Conservation (phyloP, 2,888 invertebrate species). For the Odontothrips loti region DNA sequence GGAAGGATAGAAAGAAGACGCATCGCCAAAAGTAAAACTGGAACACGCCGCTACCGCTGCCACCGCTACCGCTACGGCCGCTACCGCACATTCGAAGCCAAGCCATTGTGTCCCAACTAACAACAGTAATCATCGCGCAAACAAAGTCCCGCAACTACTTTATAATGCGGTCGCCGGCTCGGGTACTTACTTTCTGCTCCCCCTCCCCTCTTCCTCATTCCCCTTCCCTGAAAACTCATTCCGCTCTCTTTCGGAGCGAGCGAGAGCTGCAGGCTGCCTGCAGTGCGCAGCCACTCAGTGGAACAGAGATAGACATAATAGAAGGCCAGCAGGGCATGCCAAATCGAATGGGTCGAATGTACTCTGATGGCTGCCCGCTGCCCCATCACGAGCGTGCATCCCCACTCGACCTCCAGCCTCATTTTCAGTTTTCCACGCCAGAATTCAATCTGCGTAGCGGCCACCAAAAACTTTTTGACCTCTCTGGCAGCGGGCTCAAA, state of each 20-base stretch:
- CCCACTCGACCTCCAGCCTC: neutral
- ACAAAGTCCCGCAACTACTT: slow-evolving; percentile 4
- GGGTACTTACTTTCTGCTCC: neutral
- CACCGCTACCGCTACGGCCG: no score
- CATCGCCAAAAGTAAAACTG: neutral
- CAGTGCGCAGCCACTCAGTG: no score
- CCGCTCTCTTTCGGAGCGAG: no score
- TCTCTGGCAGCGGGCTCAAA: no score
- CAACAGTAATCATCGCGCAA: slow-evolving; percentile 6
- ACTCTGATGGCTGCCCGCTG: neutral
- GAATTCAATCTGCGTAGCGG: no score
- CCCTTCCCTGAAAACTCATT: neutral
- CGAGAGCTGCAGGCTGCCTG: no score
- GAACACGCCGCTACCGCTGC: neutral
- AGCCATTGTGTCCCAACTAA: neutral
- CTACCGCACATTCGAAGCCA: neutral
- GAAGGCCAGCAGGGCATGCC: no score
- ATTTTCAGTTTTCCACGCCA: no score
- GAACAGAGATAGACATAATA: no score
- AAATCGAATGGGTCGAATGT: no score
- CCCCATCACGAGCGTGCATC: neutral
- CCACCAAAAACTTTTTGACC: no score
- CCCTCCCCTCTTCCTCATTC: neutral
- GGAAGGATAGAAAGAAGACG: neutral
- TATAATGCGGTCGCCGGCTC: neutral